Conservation (phyloP, 1,140 invertebrate species). For the Hormaphis cornu region DNA sequence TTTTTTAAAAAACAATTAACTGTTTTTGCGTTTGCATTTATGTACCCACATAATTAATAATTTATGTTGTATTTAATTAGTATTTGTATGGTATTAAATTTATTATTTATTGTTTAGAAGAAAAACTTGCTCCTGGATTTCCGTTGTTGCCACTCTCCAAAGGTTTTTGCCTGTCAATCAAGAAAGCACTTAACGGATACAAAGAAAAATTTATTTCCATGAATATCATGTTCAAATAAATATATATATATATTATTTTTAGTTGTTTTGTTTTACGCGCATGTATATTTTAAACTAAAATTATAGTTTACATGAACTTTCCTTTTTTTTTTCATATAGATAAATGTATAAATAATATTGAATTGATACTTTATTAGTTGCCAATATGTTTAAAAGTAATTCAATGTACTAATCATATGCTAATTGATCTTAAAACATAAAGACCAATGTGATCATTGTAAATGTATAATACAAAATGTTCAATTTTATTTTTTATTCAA, state of each 20-base stretch:
- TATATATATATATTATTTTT: not conserved
- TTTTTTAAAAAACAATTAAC: too few species aligned
- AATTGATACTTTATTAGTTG: not conserved
- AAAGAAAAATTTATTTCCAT: slow-evolving; percentile 34
- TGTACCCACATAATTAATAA: too few species aligned
- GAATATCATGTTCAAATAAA: not conserved
- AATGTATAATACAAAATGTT: not conserved
- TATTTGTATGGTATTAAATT: not conserved
- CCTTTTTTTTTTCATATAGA: not conserved
- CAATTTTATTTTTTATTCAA: too few species aligned
- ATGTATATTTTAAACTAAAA: not conserved
- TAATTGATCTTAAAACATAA: not conserved
- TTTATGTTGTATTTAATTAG: too few species aligned
- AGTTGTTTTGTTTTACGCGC: not conserved
- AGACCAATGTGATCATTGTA: not conserved
- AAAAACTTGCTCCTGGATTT: slow-evolving; percentile 58
- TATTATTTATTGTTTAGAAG: not conserved
- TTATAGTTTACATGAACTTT: not conserved
- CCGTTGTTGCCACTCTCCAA: slow-evolving; percentile 79
- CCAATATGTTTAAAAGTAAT: not conserved
- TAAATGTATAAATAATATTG: not conserved
- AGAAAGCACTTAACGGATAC: slow-evolving; percentile 41
- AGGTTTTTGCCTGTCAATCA: slow-evolving; percentile 78
- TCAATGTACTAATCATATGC: not conserved
- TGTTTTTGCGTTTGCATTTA: too few species aligned